These are phyloP conservation scores for Drosophila nigromelanica DNA, from an alignment of 1,140 invertebrate species.

Conservation along the genomic window DNA sequence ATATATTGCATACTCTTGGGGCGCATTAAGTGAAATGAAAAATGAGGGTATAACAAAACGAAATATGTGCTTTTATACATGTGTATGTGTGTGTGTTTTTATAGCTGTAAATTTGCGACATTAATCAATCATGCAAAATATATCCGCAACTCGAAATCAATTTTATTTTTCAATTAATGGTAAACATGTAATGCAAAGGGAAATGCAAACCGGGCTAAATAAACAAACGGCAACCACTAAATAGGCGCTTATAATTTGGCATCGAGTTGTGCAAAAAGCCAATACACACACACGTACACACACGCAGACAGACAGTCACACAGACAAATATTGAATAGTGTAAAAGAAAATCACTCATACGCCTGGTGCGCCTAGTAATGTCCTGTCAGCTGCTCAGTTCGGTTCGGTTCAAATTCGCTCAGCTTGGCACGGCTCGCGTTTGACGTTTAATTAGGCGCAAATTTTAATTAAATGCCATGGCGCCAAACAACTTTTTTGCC, in stretches of 20 bases:
- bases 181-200: constrained; percentile 24
- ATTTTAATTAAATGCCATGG: constrained; percentile 76
- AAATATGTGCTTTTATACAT: neutral
- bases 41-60: neutral
- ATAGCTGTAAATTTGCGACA: neutral
- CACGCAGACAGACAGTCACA: neutral
- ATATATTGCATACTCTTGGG: constrained; percentile 33
- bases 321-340: constrained; percentile 2
- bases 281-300: neutral
- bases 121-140: constrained; percentile 53
- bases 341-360: constrained; percentile 64
- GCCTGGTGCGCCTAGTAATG: constrained; percentile 43
- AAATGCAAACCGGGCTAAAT: neutral
- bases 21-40: constrained; percentile 3
- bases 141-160: constrained; percentile 38
- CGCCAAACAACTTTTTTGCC: constrained; percentile 63
- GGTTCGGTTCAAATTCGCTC: neutral
- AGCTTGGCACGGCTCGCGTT: constrained; percentile 41
- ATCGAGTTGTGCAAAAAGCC: constrained; percentile 5
- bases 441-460: constrained; percentile 74
- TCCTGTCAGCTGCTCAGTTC: constrained; percentile 45
- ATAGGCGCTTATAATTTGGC: constrained; percentile 25
- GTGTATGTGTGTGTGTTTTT: neutral
- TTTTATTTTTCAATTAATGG: constrained; percentile 61
- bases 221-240: constrained; percentile 32